Conservation (phyloP, 2,113 vertebrate species). For the Ciconia maguari region DNA sequence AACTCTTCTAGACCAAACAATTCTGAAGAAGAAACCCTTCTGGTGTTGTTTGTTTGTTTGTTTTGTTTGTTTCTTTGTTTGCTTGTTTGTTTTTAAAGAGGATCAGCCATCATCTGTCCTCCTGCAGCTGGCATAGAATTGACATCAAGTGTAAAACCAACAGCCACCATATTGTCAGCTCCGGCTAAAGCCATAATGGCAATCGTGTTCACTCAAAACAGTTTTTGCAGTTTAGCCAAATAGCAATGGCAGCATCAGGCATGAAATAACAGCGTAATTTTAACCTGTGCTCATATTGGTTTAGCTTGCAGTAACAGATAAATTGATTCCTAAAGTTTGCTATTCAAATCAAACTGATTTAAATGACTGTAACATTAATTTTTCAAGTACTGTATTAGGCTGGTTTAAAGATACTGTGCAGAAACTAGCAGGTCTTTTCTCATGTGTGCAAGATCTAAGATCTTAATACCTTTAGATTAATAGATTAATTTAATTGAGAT, state of each 20-base stretch:
- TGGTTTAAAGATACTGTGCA: background rate
- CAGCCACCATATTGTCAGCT: background rate
- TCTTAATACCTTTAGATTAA: background rate
- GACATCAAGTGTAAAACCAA: background rate
- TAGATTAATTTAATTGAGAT: background rate
- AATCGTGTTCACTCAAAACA: background rate
- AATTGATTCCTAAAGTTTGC: background rate
- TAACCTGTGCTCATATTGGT: background rate
- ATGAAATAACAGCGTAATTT: background rate
- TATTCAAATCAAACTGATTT: background rate
- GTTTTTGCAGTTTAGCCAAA: background rate
- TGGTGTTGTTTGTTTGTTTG: background rate
- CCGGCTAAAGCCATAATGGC: background rate
- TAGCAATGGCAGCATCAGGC: background rate
- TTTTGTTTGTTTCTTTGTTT: background rate
- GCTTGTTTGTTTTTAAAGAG: background rate
- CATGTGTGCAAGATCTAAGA: background rate
- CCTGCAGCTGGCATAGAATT: background rate
- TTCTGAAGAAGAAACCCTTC: background rate
- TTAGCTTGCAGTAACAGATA: background rate
- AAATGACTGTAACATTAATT: background rate
- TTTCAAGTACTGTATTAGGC: background rate
- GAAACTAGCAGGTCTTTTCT: background rate
- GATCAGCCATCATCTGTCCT: background rate
- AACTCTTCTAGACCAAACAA: background rate